These are phyloP conservation scores for Eupleurogrammus muticus DNA, from an alignment of 2,797 vertebrate species.

Conservation along the genomic window DNA sequence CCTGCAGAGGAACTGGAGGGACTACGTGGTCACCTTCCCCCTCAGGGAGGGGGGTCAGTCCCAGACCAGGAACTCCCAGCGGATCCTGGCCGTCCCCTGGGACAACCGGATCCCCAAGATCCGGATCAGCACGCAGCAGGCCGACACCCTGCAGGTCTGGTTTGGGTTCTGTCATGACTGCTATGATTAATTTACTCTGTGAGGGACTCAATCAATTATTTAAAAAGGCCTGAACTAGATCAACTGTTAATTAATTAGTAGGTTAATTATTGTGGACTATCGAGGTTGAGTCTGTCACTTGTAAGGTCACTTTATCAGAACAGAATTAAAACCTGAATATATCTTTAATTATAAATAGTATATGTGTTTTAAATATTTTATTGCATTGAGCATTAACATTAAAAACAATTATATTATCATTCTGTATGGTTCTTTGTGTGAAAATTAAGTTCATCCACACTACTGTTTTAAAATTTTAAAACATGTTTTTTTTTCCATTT, in stretches of 20 bases:
- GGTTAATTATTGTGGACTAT: too few species aligned
- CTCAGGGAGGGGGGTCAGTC: conserved; percentile 88
- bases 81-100: conserved; percentile 93
- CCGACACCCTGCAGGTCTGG: conserved; percentile 90
- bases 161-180: fast-evolving
- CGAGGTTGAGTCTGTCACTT: background rate
- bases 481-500: too few species aligned
- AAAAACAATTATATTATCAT: background rate
- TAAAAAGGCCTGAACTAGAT: background rate
- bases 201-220: background rate
- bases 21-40: conserved; percentile 96
- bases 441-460: too few species aligned
- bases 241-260: background rate
- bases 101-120: conserved; percentile 96
- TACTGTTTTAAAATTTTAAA: too few species aligned
- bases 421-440: too few species aligned
- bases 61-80: conserved; percentile 90
- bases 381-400: background rate
- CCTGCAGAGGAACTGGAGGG: conserved; percentile 95
- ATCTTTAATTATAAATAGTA: too few species aligned
- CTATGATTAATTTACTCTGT: background rate
- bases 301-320: too few species aligned
- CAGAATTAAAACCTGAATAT: too few species aligned
- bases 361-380: background rate
- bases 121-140: conserved; percentile 95